Percentiles rank a stretch among this genome's conserved stretches.
These are phyloP conservation scores for Cephus pulcher DNA, from an alignment of 2,888 invertebrate species.

Conservation along the genomic window DNA sequence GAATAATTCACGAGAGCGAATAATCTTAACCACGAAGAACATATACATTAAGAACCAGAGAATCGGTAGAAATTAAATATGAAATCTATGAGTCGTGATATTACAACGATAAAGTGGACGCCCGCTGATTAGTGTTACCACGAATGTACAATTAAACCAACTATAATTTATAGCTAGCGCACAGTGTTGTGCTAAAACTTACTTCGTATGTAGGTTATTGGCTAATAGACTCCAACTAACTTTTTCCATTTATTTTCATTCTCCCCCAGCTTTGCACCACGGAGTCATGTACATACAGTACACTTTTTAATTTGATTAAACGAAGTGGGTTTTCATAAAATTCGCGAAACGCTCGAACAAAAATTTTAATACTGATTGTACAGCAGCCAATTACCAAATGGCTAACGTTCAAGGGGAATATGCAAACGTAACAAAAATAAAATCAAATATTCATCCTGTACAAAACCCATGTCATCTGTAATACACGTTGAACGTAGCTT, in stretches of 20 bases:
- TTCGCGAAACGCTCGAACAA: conserved; percentile 7
- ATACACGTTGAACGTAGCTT: background rate
- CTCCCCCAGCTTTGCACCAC: conserved; percentile 9
- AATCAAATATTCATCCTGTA: background rate
- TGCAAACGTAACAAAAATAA: background rate
- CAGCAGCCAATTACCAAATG: background rate
- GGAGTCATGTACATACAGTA: background rate
- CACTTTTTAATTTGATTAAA: conserved; percentile 32
- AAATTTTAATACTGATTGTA: background rate
- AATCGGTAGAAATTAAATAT: background rate
- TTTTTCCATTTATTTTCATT: conserved; percentile 49
- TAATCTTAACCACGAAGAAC: background rate
- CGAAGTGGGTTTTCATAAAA: conserved; percentile 26
- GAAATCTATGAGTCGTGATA: background rate
- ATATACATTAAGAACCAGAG: background rate
- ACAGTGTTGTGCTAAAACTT: conserved; percentile 30
- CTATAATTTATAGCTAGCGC: conserved; percentile 30
- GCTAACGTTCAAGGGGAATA: background rate
- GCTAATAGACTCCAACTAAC: conserved; percentile 44
- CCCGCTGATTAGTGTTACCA: background rate
- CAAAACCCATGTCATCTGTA: background rate
- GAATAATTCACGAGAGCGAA: background rate
- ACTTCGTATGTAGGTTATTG: conserved; percentile 44
- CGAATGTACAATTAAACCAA: conserved; percentile 5
- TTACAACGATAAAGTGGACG: background rate